Evolutionary conservation across 2,113 vertebrate genomes (phyloP).

Genomic region (Conger conger): DNA sequence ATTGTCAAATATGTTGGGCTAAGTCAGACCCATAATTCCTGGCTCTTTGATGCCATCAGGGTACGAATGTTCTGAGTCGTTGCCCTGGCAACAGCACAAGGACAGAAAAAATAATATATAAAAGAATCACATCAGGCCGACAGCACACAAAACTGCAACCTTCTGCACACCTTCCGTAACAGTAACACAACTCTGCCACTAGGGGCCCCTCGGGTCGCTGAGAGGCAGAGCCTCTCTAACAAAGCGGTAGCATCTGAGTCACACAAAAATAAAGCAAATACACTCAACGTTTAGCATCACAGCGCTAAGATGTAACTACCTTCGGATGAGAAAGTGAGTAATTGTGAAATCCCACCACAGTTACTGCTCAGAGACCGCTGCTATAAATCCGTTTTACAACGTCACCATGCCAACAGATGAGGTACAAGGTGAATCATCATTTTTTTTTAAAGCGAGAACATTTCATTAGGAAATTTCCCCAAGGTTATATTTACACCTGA

Average conservation of each 20-base stretch:
- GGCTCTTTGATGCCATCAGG: not conserved
- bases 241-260: not conserved
- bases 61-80: not conserved
- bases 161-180: not conserved
- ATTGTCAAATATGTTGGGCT: not conserved
- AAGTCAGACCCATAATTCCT: not conserved
- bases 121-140: not conserved
- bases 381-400: not conserved
- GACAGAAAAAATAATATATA: not conserved
- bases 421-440: not conserved
- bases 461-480: not conserved
- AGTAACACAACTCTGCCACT: constrained; percentile 31
- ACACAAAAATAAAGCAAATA: not conserved
- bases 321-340: not conserved
- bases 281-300: not conserved
- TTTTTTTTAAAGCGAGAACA: not conserved
- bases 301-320: not conserved
- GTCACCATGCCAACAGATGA: constrained; percentile 10
- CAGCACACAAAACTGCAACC: not conserved
- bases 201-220: constrained; percentile 42
- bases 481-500: not conserved
- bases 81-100: not conserved
- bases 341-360: not conserved
- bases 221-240: not conserved
- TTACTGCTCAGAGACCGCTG: not conserved